Evolutionary conservation across 2,888 invertebrate genomes (phyloP).

Genomic region (Halictus quadricinctus): DNA sequence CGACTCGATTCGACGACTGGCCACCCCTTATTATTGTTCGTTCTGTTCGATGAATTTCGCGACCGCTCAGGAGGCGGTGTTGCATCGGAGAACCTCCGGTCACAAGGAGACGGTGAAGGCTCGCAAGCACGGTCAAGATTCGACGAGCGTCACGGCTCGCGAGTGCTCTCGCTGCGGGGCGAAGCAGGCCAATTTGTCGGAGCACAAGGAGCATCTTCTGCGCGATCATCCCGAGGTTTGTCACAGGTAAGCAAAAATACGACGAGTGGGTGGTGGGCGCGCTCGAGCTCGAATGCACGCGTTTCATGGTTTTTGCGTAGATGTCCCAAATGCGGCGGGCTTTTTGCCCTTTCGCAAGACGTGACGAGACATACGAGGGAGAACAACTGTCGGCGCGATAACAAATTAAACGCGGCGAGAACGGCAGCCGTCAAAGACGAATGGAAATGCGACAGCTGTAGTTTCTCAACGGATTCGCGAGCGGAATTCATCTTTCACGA

Average conservation of each 20-base stretch:
- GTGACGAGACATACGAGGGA: constrained; percentile 88
- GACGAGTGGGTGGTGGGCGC: not conserved
- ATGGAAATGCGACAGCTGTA: constrained; percentile 86
- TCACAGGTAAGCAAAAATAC: constrained; percentile 84
- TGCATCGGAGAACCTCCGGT: constrained; percentile 86
- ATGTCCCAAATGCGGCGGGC: constrained; percentile 88
- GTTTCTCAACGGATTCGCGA: constrained; percentile 86
- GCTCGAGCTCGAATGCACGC: not conserved
- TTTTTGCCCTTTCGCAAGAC: constrained; percentile 89
- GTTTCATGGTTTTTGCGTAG: constrained; percentile 78
- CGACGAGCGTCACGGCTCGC: constrained; percentile 75
- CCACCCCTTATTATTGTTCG: constrained; percentile 86
- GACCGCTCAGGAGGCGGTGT: constrained; percentile 85
- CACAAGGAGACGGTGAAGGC: constrained; percentile 86
- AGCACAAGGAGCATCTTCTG: constrained; percentile 86
- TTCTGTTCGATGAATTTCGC: constrained; percentile 87
- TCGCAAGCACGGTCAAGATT: constrained; percentile 64
- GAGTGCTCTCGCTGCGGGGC: constrained; percentile 86
- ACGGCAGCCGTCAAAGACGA: constrained; percentile 65
- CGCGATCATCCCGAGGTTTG: constrained; percentile 86
- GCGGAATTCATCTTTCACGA: constrained; percentile 90
- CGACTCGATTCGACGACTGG: constrained; percentile 21
- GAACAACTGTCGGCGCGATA: constrained; percentile 83
- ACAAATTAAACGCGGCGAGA: constrained; percentile 19
- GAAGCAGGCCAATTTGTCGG: constrained; percentile 83